Conservation (phyloP, 53 echinoderm and acorn worm genomes). For the Echinometra lucunter region DNA sequence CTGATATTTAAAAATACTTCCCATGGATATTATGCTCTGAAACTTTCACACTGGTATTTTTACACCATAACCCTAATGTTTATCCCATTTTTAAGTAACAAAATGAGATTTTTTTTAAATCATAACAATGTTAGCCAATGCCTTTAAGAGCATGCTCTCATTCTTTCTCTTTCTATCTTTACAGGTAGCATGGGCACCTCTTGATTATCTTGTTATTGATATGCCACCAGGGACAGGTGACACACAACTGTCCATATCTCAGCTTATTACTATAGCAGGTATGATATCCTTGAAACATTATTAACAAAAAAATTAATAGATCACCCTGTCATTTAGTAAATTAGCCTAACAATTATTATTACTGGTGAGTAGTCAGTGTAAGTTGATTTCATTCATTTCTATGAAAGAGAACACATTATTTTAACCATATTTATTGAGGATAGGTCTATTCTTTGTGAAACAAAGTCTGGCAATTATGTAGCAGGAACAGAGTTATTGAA, state of each 20-base stretch:
- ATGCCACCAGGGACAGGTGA: conserved; percentile 99
- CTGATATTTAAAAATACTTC: no score
- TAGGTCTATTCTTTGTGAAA: background rate
- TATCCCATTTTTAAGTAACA: no score
- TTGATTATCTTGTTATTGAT: conserved; percentile 93
- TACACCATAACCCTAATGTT: no score
- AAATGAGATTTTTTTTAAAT: no score
- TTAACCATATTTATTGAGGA: background rate
- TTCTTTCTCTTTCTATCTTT: background rate
- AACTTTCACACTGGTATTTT: no score
- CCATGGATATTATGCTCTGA: no score
- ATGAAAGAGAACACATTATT: background rate
- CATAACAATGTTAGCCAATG: no score
- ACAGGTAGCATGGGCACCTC: conserved; percentile 94
- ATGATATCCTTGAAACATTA: no score
- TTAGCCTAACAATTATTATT: background rate
- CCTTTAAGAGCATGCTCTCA: no score
- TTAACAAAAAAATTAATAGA: no score
- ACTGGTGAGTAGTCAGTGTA: background rate
- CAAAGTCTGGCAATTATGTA: background rate
- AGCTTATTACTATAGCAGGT: conserved; percentile 94
- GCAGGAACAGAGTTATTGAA: background rate
- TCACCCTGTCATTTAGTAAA: no score
- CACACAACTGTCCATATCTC: conserved; percentile 92
- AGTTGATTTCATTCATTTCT: background rate